A percentile compares a stretch with the other conserved stretches of the same genome.
These are phyloP conservation scores for Cheilosia pagana DNA, from an alignment of 2,888 invertebrate species.

Conservation along the genomic window DNA sequence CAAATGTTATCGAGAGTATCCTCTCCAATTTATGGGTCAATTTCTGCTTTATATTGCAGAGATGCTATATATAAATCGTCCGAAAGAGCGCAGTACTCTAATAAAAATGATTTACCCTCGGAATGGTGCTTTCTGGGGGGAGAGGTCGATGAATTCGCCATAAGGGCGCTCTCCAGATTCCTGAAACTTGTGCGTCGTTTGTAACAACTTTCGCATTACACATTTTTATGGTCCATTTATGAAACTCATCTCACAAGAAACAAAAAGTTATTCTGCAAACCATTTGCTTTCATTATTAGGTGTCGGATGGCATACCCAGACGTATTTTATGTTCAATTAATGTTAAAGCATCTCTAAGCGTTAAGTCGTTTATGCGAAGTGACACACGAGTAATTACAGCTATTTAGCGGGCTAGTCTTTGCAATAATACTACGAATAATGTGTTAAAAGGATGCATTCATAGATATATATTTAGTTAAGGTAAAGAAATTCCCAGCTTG, in stretches of 20 bases:
- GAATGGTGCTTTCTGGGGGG: slow-evolving; percentile 18
- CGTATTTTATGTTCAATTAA: slow-evolving; percentile 33
- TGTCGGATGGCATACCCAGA: background rate
- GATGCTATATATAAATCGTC: slow-evolving; percentile 43
- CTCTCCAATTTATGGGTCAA: slow-evolving; percentile 37
- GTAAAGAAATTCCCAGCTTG: too few relatives aligned
- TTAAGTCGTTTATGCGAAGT: background rate
- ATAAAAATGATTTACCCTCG: slow-evolving; percentile 64
- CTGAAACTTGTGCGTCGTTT: background rate
- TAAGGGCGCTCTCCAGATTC: background rate
- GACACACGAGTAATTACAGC: background rate
- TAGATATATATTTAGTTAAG: too few relatives aligned
- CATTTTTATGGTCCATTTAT: slow-evolving; percentile 42
- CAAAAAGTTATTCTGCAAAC: slow-evolving; percentile 8
- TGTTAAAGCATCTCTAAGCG: background rate
- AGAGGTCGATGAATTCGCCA: slow-evolving; percentile 32
- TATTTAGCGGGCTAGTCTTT: background rate
- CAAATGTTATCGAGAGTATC: slow-evolving; percentile 2
- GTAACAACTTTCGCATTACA: slow-evolving; percentile 31
- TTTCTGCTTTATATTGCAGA: slow-evolving; percentile 38
- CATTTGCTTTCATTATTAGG: slow-evolving; percentile 22
- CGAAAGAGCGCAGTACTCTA: slow-evolving; percentile 31
- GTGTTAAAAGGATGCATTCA: too few relatives aligned
- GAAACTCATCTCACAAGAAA: slow-evolving; percentile 1
- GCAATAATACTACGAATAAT: too few relatives aligned